A percentile compares a stretch with the other conserved stretches of the same genome.
phyloP scores from a whole-genome alignment of 1,140 invertebrate species.

The Drosophila repletoides region DNA sequence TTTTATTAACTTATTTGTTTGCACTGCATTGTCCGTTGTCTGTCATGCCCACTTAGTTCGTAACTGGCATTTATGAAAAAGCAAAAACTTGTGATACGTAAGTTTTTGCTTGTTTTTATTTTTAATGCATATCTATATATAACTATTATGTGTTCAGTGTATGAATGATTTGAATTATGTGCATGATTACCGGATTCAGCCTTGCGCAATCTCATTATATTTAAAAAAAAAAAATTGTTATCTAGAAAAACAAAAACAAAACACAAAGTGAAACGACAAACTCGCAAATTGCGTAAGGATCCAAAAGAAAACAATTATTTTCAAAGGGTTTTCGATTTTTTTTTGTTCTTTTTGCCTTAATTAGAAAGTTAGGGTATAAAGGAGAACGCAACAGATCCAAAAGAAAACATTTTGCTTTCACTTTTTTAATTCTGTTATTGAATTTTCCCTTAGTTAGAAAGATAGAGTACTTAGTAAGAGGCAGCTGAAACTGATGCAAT shows the following conservation, averaged over 20 bases:
- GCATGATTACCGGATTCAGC: conserved; percentile 7
- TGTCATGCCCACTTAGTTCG: conserved; percentile 31
- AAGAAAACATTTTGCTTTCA: not conserved
- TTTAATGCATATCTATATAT: conserved; percentile 8
- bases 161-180: conserved; percentile 11
- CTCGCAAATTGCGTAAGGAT: conserved; percentile 4
- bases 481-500: conserved; percentile 31
- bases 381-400: not conserved
- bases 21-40: conserved; percentile 30
- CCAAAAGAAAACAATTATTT: not conserved
- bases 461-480: conserved; percentile 1
- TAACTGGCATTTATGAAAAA: conserved; percentile 52
- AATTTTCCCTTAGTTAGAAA: conserved; percentile 6
- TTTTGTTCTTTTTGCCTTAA: not conserved
- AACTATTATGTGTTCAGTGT: conserved; percentile 34
- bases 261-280: conserved; percentile 1
- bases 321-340: not conserved
- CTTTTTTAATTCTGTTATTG: conserved; percentile 6
- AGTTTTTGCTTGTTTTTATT: conserved; percentile 39
- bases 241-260: conserved; percentile 24
- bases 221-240: conserved; percentile 37
- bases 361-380: not conserved
- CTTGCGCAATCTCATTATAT: conserved; percentile 71
- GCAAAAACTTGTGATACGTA: conserved; percentile 53
- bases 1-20: conserved; percentile 38